Percentiles rank a stretch among this genome's conserved stretches.
phyloP scores from a whole-genome alignment of 2,113 vertebrate species.

The Sorex araneus region DNA sequence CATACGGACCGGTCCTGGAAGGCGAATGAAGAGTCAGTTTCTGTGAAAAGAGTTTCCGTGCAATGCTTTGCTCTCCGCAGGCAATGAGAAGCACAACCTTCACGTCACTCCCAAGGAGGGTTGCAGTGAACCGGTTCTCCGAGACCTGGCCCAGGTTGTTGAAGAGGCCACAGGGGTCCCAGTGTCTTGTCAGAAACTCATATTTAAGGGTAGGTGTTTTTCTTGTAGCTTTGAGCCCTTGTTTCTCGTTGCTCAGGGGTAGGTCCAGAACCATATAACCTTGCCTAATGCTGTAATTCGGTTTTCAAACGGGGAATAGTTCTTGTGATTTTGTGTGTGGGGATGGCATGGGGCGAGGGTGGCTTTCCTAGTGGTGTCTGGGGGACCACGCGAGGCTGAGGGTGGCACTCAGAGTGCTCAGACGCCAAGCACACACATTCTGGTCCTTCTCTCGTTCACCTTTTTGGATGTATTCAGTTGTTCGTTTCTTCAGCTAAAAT shows the following conservation, averaged over 20 bases:
- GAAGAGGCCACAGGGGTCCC: conserved; percentile 95
- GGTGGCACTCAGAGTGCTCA: no score
- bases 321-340: not conserved
- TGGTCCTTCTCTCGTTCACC: no score
- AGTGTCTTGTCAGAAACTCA: conserved; percentile 95
- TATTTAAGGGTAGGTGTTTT: conserved; percentile 94
- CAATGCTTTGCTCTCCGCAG: conserved; percentile 85
- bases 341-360: no score
- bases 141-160: conserved; percentile 94
- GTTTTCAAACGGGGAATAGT: conserved; percentile 49
- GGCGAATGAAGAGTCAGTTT: conserved; percentile 14
- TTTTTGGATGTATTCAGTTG: conserved; percentile 18
- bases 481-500: conserved; percentile 48
- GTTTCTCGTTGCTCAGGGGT: not conserved
- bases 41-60: not conserved
- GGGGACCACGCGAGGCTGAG: no score
- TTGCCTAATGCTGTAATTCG: not conserved
- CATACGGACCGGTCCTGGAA: conserved; percentile 38
- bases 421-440: no score
- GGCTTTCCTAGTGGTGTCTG: no score
- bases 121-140: conserved; percentile 90
- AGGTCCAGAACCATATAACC: conserved; percentile 59
- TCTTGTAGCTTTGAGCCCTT: conserved; percentile 53
- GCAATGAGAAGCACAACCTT: conserved; percentile 94
- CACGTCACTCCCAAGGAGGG: conserved; percentile 90